Base-by-base conservation (phyloP, 2,113 vertebrate genomes). In the Merops nubicus region DNA sequence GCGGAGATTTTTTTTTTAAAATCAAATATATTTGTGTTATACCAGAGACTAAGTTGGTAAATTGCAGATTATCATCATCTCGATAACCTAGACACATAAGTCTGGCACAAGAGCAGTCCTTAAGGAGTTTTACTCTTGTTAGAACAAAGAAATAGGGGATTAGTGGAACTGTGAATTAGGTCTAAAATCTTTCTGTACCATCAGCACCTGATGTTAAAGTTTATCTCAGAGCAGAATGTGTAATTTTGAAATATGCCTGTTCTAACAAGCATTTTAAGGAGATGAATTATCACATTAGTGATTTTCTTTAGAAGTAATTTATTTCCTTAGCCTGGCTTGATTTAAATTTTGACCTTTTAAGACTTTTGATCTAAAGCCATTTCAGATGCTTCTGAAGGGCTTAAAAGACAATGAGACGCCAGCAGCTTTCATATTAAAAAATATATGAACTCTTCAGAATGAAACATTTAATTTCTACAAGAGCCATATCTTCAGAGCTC, bases 321-420 rank as follows among this genome's bases (percentile, higher is more conserved):
- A 59, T 85, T 93, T 94, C 47, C 59, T 74, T 96, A 78, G 16
- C 22, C 62, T 79, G 20, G 54, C 26, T 83, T 57, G 22, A 83
- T 90, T 84, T 91, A 31, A 92, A 70, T 94, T 88, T 90, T 91
- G 68, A 92, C 68, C 85, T 96, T 94, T 92, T 60, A 56, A 89
- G 25, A 53, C 82, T 78, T 94, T 56, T 91, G 33, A 54, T 94
- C 54, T 88, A 81, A 90, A 95, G 93, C 56, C 28, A 45, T 92
- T 94, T 89, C 86, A 92, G 48, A 60, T 77, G 28, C 25, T 86
- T 95, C 68, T 51, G 47, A 89, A 86, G 28, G 40, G 17, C 68
- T 47, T 88, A 74, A 81, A 69, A 84, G 70, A 88, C 89, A 94
- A 70, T 36, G 73, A 85, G 84, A 89, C 83, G 29, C 69, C 59